Percentiles rank a stretch among this genome's conserved stretches.
phyloP scores from a whole-genome alignment of 30 jellyfish, hydroid and myxozoan species.

The Pseudorhiza aurosa region DNA sequence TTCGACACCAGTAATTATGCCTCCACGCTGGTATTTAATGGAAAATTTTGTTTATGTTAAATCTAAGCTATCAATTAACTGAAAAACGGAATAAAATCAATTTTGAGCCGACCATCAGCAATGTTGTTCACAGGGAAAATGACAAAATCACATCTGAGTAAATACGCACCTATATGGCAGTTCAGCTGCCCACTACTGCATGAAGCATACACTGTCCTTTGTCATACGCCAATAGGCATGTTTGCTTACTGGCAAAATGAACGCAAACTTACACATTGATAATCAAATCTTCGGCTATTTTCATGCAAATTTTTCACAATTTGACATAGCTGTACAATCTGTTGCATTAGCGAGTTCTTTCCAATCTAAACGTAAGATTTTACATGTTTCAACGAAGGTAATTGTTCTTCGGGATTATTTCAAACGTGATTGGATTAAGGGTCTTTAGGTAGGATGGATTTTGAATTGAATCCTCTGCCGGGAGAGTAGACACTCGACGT shows the following conservation, averaged over 20 bases:
- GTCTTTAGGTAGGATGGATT: too few species aligned
- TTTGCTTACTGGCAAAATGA: slow-evolving; percentile 4
- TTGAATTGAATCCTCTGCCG: too few species aligned
- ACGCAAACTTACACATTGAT: slow-evolving; percentile 1
- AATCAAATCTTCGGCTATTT: slow-evolving; percentile 40
- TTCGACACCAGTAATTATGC: too few species aligned
- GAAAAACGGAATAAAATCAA: too few species aligned
- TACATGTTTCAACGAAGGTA: not conserved
- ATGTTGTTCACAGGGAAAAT: too few species aligned
- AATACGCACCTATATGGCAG: slow-evolving; percentile 2
- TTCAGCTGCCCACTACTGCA: slow-evolving; percentile 33
- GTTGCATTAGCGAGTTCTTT: not conserved
- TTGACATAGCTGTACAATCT: slow-evolving; percentile 63
- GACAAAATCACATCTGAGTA: slow-evolving; percentile 38
- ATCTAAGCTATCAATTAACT: too few species aligned
- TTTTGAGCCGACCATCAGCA: too few species aligned
- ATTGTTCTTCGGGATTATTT: not conserved
- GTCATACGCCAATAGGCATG: not conserved
- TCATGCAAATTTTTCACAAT: slow-evolving; percentile 8
- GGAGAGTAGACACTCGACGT: too few species aligned
- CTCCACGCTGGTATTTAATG: too few species aligned
- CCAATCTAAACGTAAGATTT: not conserved
- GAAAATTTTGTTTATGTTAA: too few species aligned
- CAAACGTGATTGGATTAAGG: too few species aligned
- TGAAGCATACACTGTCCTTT: not conserved